These are phyloP conservation scores for Sylvilagus bachmani DNA, from an alignment of 2,113 vertebrate genomes.

Conservation along the genomic window DNA sequence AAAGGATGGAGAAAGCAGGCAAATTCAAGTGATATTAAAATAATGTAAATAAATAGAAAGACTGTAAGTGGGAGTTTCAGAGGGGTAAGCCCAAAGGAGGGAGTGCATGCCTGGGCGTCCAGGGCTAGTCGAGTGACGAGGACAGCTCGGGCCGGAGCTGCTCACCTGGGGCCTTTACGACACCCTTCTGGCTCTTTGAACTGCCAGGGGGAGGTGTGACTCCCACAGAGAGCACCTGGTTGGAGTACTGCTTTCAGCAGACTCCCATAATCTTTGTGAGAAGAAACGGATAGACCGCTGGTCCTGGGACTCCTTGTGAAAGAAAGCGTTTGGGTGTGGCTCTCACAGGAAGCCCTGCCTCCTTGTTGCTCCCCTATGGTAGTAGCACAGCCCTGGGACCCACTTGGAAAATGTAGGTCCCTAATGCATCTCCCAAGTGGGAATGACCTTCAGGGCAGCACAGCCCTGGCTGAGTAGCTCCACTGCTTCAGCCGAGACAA, in stretches of 20 bases:
- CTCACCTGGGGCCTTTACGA: not conserved
- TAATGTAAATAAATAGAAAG: not conserved
- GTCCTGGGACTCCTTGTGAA: not conserved
- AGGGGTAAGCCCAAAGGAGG: not conserved
- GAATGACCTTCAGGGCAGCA: not conserved
- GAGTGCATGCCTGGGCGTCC: too few species aligned
- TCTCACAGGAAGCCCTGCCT: not conserved
- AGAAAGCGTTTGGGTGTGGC: not conserved
- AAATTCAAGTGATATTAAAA: not conserved
- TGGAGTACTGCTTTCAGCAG: not conserved
- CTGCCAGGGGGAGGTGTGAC: not conserved
- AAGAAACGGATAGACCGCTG: not conserved
- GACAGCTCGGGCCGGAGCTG: not conserved
- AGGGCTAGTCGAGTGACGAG: not conserved
- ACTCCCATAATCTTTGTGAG: not conserved
- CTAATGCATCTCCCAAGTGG: not conserved
- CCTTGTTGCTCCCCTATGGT: accelerated
- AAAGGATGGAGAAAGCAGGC: not conserved
- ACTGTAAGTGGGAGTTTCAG: not conserved
- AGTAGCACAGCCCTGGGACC: not conserved
- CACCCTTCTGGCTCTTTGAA: not conserved
- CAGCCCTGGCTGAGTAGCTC: not conserved
- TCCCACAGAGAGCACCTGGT: not conserved
- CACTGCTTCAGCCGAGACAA: not conserved
- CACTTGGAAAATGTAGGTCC: not conserved